Evolutionary conservation across 2,888 invertebrate genomes (phyloP).

Genomic region (Xylota sylvarum): DNA sequence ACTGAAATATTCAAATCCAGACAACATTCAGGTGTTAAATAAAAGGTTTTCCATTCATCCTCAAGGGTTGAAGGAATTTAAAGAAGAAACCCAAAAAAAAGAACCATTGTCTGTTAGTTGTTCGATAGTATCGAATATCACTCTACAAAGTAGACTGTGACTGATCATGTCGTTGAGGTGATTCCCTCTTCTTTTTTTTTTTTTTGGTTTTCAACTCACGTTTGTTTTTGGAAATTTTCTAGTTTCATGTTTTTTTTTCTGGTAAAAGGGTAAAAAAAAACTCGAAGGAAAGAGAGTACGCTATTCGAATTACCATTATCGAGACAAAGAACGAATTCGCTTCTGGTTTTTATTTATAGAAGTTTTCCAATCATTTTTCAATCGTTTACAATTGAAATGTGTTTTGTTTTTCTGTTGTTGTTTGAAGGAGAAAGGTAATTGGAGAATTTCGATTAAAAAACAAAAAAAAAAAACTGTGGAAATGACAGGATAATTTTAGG

Average conservation of each 20-base stretch:
- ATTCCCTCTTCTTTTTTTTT: conserved; percentile 38
- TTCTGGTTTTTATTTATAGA: conserved; percentile 48
- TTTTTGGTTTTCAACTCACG: conserved; percentile 26
- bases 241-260: not conserved
- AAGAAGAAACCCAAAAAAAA: not conserved
- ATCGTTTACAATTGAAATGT: conserved; percentile 44
- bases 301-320: conserved; percentile 47
- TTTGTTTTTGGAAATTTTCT: conserved; percentile 29
- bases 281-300: conserved; percentile 1
- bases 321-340: conserved; percentile 41
- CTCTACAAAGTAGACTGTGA: conserved; percentile 16
- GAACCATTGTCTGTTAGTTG: conserved; percentile 3
- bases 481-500: conserved; percentile 20
- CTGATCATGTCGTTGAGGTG: conserved; percentile 52
- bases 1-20: conserved; percentile 60
- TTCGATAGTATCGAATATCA: conserved; percentile 61
- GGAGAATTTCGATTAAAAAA: not conserved
- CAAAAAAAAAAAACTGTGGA: not conserved
- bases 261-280: conserved; percentile 37
- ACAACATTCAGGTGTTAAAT: conserved; percentile 64
- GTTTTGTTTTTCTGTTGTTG: conserved; percentile 7
- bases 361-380: conserved; percentile 52
- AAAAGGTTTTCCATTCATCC: conserved; percentile 28
- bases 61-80: conserved; percentile 20
- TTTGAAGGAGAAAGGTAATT: conserved; percentile 25